Evolutionary conservation across 2,797 vertebrate genomes (phyloP).

Genomic region (Peromyscus attwateri): DNA sequence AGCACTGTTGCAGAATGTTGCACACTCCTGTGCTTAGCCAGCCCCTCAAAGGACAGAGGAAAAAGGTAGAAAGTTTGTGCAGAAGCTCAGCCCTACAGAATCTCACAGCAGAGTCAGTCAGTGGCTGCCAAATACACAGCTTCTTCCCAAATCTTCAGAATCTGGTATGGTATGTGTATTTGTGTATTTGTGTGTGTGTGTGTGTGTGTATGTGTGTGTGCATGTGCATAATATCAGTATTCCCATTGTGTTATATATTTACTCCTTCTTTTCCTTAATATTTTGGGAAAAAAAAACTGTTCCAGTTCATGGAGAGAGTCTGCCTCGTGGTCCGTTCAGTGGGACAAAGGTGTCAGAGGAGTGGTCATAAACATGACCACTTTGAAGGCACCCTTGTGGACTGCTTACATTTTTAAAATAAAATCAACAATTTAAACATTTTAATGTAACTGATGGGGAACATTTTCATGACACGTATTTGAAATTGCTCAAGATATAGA

Average conservation of each 20-base stretch:
- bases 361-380: too few species aligned
- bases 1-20: neutral
- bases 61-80: neutral
- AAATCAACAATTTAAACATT: neutral
- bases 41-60: neutral
- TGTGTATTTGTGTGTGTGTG: neutral
- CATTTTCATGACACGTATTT: neutral
- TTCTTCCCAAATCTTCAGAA: neutral
- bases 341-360: neutral
- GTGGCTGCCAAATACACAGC: neutral
- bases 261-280: too few species aligned
- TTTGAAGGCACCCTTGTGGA: neutral
- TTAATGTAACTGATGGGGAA: neutral
- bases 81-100: neutral
- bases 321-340: neutral
- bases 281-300: neutral
- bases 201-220: neutral
- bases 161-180: neutral
- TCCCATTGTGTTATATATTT: neutral
- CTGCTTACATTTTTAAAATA: neutral
- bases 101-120: neutral
- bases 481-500: neutral
- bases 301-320: neutral
- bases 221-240: neutral
- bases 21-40: neutral